Evolutionary conservation across 2,113 vertebrate genomes (phyloP).

Genomic region (Megatriorchis doriae): DNA sequence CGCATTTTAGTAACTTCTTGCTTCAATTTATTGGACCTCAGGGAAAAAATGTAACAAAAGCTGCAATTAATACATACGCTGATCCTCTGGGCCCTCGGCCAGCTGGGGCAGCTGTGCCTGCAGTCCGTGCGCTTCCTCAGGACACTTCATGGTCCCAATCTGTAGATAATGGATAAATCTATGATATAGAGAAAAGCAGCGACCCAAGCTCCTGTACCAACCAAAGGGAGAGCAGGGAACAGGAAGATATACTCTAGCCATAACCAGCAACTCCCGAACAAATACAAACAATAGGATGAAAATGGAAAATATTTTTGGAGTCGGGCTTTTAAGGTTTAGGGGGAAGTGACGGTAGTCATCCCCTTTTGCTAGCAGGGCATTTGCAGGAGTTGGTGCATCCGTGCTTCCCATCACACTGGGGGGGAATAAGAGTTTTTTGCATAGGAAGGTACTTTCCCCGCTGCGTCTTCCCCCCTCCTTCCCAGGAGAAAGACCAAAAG

Average conservation of each 20-base stretch:
- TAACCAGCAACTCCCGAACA: background rate
- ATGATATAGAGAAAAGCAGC: background rate
- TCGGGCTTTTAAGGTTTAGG: background rate
- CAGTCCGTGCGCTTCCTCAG: background rate
- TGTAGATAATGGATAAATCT: background rate
- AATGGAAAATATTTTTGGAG: background rate
- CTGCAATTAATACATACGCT: background rate
- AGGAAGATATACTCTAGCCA: background rate
- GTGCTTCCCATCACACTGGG: fast-evolving
- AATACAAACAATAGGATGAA: background rate
- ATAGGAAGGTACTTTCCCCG: background rate
- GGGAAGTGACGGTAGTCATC: background rate
- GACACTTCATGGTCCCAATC: background rate
- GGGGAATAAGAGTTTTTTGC: background rate
- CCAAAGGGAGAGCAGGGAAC: background rate
- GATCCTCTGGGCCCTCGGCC: background rate
- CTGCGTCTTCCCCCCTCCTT: background rate
- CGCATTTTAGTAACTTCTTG: background rate
- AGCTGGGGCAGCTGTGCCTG: background rate
- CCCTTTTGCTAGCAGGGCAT: background rate
- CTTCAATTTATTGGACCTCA: slow-evolving; percentile 6
- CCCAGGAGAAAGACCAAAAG: background rate
- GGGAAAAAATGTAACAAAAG: slow-evolving; percentile 18
- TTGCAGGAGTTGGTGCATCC: background rate
- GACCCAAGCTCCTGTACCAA: background rate